Conservation (phyloP, 2,113 vertebrate species). For the Psittacara wagleri region DNA sequence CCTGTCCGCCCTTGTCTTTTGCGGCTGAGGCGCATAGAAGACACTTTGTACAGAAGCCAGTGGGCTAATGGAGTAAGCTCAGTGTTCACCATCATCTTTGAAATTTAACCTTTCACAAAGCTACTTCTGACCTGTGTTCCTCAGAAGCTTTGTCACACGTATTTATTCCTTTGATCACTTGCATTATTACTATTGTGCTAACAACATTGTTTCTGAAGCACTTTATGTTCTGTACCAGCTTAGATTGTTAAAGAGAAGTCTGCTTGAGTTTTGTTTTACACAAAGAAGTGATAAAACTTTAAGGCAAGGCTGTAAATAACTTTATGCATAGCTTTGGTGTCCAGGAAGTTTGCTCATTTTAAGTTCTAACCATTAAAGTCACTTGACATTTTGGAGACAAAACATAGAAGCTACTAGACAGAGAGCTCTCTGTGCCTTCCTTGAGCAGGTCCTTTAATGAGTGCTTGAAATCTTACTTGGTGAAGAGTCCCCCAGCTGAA, state of each 20-base stretch:
- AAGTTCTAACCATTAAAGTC: neutral
- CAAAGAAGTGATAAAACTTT: neutral
- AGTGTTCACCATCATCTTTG: neutral
- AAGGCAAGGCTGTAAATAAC: neutral
- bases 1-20: neutral
- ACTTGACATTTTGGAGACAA: neutral
- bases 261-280: neutral
- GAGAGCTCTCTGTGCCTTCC: neutral
- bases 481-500: neutral
- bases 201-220: neutral
- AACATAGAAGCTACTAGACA: neutral
- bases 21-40: neutral
- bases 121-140: neutral
- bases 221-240: neutral
- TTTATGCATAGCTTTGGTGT: neutral
- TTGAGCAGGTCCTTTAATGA: neutral
- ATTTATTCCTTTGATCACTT: neutral
- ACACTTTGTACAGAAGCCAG: neutral
- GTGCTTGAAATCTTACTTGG: neutral
- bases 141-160: neutral
- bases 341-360: neutral
- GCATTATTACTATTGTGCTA: neutral
- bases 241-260: neutral
- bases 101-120: neutral
- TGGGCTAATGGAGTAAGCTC: neutral